Evolutionary conservation across 2,797 vertebrate genomes (phyloP).

Genomic region (Columba guinea): DNA sequence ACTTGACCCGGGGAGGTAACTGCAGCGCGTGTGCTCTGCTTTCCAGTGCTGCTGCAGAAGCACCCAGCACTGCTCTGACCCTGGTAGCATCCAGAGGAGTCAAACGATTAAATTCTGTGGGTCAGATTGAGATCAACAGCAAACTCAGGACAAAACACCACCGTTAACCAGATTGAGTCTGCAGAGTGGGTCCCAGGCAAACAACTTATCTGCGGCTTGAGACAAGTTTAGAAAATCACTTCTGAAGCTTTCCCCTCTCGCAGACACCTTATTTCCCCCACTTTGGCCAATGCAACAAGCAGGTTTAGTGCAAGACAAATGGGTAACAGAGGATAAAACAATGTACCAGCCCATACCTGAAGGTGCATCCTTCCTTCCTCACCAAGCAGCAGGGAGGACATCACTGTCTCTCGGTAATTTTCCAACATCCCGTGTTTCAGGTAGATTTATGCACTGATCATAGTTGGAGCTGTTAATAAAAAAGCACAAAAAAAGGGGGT

Average conservation of each 20-base stretch:
- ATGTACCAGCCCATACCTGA: slow-evolving; percentile 32
- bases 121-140: background rate
- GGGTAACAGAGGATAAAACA: background rate
- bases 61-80: accelerated
- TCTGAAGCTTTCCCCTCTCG: background rate
- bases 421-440: slow-evolving; percentile 55
- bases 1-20: background rate
- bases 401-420: slow-evolving; percentile 23
- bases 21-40: background rate
- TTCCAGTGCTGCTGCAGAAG: background rate
- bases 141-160: accelerated
- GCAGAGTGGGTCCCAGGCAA: background rate
- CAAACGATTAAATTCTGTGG: background rate
- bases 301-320: background rate
- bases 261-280: background rate
- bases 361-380: slow-evolving; percentile 36
- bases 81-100: accelerated
- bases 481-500: slow-evolving; percentile 8
- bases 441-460: slow-evolving; percentile 47
- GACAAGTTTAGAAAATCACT: background rate
- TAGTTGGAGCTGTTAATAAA: slow-evolving; percentile 49
- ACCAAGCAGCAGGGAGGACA: background rate
- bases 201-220: background rate
- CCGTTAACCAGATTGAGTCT: background rate
- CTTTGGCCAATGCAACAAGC: background rate